Percentiles rank a stretch among this genome's conserved stretches.
These are phyloP conservation scores for Melinaea marsaeus DNA, from an alignment of 2,888 invertebrate genomes.

Conservation along the genomic window DNA sequence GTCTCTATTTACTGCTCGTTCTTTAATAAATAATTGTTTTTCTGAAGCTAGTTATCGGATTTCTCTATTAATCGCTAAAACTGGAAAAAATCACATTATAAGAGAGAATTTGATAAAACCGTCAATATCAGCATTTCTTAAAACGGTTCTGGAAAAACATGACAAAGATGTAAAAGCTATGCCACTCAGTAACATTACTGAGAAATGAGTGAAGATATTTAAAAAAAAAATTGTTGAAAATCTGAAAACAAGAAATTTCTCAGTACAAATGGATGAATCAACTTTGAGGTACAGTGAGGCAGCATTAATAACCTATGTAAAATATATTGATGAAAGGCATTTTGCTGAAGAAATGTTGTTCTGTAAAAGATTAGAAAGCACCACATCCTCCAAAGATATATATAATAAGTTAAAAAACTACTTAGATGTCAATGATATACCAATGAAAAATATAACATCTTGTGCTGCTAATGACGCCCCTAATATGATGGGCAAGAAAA, in stretches of 20 bases:
- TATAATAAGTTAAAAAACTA: slow-evolving; percentile 16
- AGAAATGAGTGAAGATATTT: slow-evolving; percentile 21
- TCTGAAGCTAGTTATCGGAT: slow-evolving; percentile 22
- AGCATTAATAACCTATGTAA: slow-evolving; percentile 18
- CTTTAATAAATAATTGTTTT: slow-evolving; percentile 4
- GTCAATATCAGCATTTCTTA: slow-evolving; percentile 16
- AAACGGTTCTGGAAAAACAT: slow-evolving; percentile 21
- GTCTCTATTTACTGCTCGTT: slow-evolving; percentile 4
- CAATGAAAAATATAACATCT: slow-evolving; percentile 11
- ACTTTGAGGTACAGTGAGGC: slow-evolving; percentile 18
- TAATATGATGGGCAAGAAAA: slow-evolving; percentile 16
- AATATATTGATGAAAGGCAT: slow-evolving; percentile 21
- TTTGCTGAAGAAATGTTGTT: slow-evolving; percentile 21
- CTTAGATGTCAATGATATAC: slow-evolving; percentile 11
- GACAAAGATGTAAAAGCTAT: slow-evolving; percentile 20
- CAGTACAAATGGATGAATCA: slow-evolving; percentile 23
- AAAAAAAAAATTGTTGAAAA: slow-evolving; percentile 2
- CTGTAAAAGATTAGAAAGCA: slow-evolving; percentile 19
- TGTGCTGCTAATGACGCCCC: slow-evolving; percentile 13
- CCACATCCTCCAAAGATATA: slow-evolving; percentile 11
- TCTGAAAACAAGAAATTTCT: slow-evolving; percentile 11
- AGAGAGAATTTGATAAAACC: slow-evolving; percentile 9
- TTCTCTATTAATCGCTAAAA: slow-evolving; percentile 18
- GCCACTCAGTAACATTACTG: slow-evolving; percentile 18
- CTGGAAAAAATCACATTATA: slow-evolving; percentile 17